Base-by-base conservation (phyloP, 37 sponge, comb jelly and placozoan species). In the Beroe ovata region DNA sequence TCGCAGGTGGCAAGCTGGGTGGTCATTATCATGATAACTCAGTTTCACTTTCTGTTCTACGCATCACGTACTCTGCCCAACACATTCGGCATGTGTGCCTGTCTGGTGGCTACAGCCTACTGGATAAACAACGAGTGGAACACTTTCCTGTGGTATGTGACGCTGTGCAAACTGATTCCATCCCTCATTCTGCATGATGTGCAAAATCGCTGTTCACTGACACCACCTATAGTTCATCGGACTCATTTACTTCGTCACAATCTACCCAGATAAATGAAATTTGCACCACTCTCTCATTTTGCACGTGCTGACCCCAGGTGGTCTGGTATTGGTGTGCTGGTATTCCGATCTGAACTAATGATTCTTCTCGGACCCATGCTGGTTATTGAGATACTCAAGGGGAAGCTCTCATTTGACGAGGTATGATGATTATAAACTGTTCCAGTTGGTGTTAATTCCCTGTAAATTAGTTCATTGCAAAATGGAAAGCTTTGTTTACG, bases 1-100 rank as follows among this genome's bases (percentile, higher is more conserved):
- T 72, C 41, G 1, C 54, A 77, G 84, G 33, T 35, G 4, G 91
- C 92, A 21, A 47, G 28, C 58, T 92, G 89, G 38, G 38, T 91
- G 38, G 38, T 90, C 29, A 36, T 94, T 54, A 66, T 96, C 66
- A 96, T 96, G 32, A 59, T 61, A 37, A 89, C 89, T 37, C 99
- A 98, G 93, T 98, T 98, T 69, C 99, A 98, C 91, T 93, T 96
- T 47, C 91, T 98, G 36, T 98, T 94, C 93, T 98, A 98, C 89
- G 91, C 93, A 30, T 93, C 94, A 29, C 93, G 99, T 59, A 95
- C 99, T 32, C 93, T 98, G 0, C 99, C 99, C 21, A 98, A 98
- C 90, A 93, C 94, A 21, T 98, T 98, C 72, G 96, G 96, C 0
- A 91, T 98, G 96, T 90, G 35, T 89, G 94, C 59, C 58, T 92